Evolutionary conservation across 64 coral and sea anemone genomes (phyloP).

Genomic region (Cladopsammia gracilis): DNA sequence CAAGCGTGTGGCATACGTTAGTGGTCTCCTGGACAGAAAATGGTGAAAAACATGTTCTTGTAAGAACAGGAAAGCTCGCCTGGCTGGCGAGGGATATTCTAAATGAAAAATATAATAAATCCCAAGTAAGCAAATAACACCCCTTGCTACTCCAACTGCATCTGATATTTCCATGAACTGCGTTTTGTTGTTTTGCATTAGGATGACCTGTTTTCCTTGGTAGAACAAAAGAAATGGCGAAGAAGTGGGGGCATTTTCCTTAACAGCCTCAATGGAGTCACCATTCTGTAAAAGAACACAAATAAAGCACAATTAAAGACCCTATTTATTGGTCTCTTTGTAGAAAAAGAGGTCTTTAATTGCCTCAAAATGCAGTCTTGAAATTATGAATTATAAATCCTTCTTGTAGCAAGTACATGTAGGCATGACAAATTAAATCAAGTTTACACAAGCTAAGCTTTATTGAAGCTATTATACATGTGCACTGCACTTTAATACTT

Average conservation of each 20-base stretch:
- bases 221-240: background rate
- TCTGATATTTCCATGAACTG: background rate
- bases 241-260: background rate
- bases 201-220: background rate
- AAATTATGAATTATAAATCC: too few species aligned
- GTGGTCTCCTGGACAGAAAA: background rate
- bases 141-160: background rate
- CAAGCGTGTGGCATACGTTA: background rate
- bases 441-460: too few species aligned
- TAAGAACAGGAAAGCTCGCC: background rate
- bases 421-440: too few species aligned
- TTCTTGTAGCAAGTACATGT: too few species aligned
- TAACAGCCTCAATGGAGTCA: background rate
- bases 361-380: too few species aligned
- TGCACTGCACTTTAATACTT: too few species aligned
- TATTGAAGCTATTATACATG: too few species aligned
- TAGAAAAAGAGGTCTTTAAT: too few species aligned
- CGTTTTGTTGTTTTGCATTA: background rate
- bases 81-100: background rate
- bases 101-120: background rate
- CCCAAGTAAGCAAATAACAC: background rate
- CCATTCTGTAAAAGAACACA: slow-evolving; percentile 1
- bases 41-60: slow-evolving; percentile 3
- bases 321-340: too few species aligned
- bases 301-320: background rate